Evolutionary conservation across 1,140 invertebrate species (phyloP), one percentile per base, ranked within the genome.

Genomic region (Hylyphantes graminicola): DNA sequence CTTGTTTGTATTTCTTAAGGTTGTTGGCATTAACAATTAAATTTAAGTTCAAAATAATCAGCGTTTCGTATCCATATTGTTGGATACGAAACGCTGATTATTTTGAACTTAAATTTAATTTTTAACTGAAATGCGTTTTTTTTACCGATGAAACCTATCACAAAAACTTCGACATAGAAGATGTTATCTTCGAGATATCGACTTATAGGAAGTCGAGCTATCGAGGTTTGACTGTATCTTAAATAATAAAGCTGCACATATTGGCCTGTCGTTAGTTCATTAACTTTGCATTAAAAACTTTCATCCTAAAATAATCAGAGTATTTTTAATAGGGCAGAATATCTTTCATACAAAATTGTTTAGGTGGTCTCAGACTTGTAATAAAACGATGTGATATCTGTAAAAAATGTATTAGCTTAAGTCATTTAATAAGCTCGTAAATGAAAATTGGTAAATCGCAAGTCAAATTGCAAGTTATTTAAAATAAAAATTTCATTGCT

Each of bases 401-500:
- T 61, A 61, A 61, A 61, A n/a, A 61, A 61, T 17, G 57, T 35
- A 1, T 35, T 35, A 61, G 57, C 17, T 61, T 17, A 61, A 61
- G 57, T 15, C 17, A 12, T 17, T 3, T 3, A 17, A 15, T 15
- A 61, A 61, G 17, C 57, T 15, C 57, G 57, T 15, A 61, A 15
- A 17, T 61, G 12, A 17, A 61, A 61, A 17, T 61, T 15, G 17
- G 17, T 61, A 61, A 61, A 61, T 61, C 57, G 12, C 12, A 17
- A 61, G 57, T 61, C 12, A 12, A 61, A 12, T 61, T 61, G 57
- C 12, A 61, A 61, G 57, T 61, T 2, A 15, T 61, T 17, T 15
- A 61, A 61, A 61, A 61, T 61, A 61, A 61, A 61, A 61, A 61
- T 61, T 15, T 61, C 12, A 61, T 17, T 15, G 57, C 57, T 61